phyloP scores from a whole-genome alignment of 2,113 vertebrate genomes.

The Verasper variegatus region DNA sequence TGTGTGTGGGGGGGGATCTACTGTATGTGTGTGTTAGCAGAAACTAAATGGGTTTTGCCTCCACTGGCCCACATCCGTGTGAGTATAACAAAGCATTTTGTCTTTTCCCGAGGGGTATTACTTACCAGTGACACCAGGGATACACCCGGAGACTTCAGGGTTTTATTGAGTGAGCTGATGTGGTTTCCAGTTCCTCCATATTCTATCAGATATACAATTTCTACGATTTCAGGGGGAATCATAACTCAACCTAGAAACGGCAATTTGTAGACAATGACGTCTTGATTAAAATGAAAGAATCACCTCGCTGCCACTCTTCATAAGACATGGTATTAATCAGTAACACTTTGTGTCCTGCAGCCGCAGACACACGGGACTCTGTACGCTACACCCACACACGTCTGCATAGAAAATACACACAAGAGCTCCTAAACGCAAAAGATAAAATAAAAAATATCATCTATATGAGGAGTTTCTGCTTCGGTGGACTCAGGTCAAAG shows the following conservation, averaged over 20 bases:
- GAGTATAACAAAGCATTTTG: slow-evolving; percentile 44
- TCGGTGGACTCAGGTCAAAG: slow-evolving; percentile 79
- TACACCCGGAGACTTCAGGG: slow-evolving; percentile 8
- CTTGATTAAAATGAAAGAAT: neutral
- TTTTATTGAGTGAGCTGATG: slow-evolving; percentile 50
- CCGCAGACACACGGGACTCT: neutral
- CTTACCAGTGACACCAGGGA: slow-evolving; percentile 38
- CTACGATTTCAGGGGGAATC: neutral
- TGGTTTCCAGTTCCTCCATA: slow-evolving; percentile 33
- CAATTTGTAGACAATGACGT: neutral
- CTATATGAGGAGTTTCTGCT: slow-evolving; percentile 76
- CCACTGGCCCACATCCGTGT: slow-evolving; percentile 50
- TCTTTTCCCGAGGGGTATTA: slow-evolving; percentile 42
- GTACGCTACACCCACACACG: neutral
- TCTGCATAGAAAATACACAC: neutral
- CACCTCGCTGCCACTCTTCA: slow-evolving; percentile 31
- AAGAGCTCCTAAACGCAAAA: neutral
- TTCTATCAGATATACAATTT: slow-evolving; percentile 22
- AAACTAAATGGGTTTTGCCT: slow-evolving; percentile 45
- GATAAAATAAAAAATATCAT: slow-evolving; percentile 73
- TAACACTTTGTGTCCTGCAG: slow-evolving; percentile 12
- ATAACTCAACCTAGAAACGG: slow-evolving; percentile 9
- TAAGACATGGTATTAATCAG: slow-evolving; percentile 40
- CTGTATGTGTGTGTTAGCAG: slow-evolving; percentile 14
- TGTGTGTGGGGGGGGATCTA: neutral